These are phyloP conservation scores for Cheilosia scutellata DNA, from an alignment of 2,888 invertebrate species.

Conservation along the genomic window DNA sequence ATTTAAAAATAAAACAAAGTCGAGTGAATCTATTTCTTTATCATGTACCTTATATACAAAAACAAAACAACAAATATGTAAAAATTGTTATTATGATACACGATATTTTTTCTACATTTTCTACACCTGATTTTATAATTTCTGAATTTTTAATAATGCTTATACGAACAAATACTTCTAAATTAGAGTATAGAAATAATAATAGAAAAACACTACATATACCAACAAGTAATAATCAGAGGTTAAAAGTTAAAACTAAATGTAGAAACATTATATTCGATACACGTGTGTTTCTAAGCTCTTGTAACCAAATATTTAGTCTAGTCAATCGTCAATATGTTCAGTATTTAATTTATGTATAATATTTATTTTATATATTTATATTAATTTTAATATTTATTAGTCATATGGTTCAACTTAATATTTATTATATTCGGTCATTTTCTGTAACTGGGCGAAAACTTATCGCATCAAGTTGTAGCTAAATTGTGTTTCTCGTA, in stretches of 20 bases:
- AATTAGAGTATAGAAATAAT: constrained; percentile 42
- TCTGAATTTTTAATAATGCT: constrained; percentile 44
- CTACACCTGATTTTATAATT: constrained; percentile 73
- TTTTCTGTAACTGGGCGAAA: no score
- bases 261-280: constrained; percentile 6
- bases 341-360: constrained; percentile 38
- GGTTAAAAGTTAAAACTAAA: constrained; percentile 17
- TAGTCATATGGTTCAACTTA: background rate
- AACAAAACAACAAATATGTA: constrained; percentile 28
- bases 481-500: no score
- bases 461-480: no score
- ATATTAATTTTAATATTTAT: background rate
- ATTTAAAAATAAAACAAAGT: constrained; percentile 37
- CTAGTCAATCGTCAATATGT: constrained; percentile 56
- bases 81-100: constrained; percentile 59
- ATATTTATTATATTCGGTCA: background rate
- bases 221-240: constrained; percentile 21
- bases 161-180: constrained; percentile 56
- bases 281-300: constrained; percentile 15
- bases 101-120: constrained; percentile 75
- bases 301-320: constrained; percentile 58
- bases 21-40: constrained; percentile 73
- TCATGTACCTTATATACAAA: constrained; percentile 72
- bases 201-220: constrained; percentile 25
- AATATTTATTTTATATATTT: constrained; percentile 30